Base-by-base conservation (phyloP, 2,888 invertebrate genomes). In the Mesoligia furuncula region DNA sequence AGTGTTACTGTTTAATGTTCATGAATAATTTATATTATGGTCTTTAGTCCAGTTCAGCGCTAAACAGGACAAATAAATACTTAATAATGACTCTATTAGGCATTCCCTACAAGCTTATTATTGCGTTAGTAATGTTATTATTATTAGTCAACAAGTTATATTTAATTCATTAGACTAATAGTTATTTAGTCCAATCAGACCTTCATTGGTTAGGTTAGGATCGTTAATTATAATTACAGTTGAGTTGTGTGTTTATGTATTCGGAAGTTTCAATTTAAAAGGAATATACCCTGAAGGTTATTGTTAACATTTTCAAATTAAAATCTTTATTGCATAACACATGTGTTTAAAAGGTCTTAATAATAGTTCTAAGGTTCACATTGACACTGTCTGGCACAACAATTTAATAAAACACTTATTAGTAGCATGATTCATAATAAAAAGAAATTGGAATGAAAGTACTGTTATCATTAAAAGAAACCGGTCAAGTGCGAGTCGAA, bases 1-100 rank as follows among this genome's bases (percentile, higher is more conserved):
- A 65, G 67, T 61, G 73, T 64, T 73, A 61, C 45, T 62, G n/a
- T 70, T 36, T 27, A 36, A 54, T 24, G 70, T 65, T 75, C 73
- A 84, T 84, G 84, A 86, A 84, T 84, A 73, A 83, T 84, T 72
- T 67, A 84, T 78, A 31, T 24, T 15, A 62, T 73, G 66, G 69
- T 62, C 51, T 86, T 67, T 74, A 77, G 62, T 86, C 64, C 62
- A 65, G 65, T 73, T 73, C 61, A 48, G 45, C 64, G 64, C n/a
- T 51, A 66, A 72, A 78, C 69, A 36, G 79, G 75, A 75, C 54
- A 71, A 82, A 75, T 84, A 73, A 86, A 73, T 73, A 66, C 20
- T 66, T 54, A 45, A 54, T 86, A 84, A 84, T 86, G 62, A 31
- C 84, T 84, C 75, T 73, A 86, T 84, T 64, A 71, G 39, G 27